Evolutionary conservation across 2,113 vertebrate species (phyloP), one percentile per base, ranked within the genome.

Genomic region (Cephalopholis sonnerati): DNA sequence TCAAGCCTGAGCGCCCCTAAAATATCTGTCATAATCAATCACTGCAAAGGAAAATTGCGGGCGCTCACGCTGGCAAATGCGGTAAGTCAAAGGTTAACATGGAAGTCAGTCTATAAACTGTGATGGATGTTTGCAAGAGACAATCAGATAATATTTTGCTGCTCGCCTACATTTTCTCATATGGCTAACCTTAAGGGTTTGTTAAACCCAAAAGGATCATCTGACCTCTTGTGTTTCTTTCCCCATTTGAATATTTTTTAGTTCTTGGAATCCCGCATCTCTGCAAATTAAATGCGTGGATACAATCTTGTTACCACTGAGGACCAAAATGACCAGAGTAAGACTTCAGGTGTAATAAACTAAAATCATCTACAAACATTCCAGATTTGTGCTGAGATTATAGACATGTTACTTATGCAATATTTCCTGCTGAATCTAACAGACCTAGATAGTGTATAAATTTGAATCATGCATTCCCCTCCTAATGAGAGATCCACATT

Each of bases 401-500:
- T 55, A 57, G 32, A 72, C 57, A n/a, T 70, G 51, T 69, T 53
- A 62, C 24, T 74, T 10, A 25, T 72, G 29, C 29, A 84, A 58
- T 66, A 70, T 55, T 29, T 69, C 6, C 6, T 62, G 46, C 44
- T 0, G 11, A 61, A 70, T 84, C 54, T 39, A 82, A 79, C 15
- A 46, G 41, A 76, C 50, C 15, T 22, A 7, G 44, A 66, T 41
- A 44, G n/a, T 57, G 36, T 48, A 29, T 59, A 61, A 65, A 77
- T 48, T 18, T 79, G 54, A 85, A 61, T 83, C 70, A 48, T 41
- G 71, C 41, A 54, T 82, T 69, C 75, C 54, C 53, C 4, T 36
- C 22, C 76, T 84, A 87, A 89, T 87, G 63, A 89, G 77, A 81
- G 66, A 36, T 70, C 54, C 63, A 32, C 59, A 75, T 83, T 85